phyloP scores from a whole-genome alignment of 2,113 vertebrate genomes.

The Ivindomyrus marchei region DNA sequence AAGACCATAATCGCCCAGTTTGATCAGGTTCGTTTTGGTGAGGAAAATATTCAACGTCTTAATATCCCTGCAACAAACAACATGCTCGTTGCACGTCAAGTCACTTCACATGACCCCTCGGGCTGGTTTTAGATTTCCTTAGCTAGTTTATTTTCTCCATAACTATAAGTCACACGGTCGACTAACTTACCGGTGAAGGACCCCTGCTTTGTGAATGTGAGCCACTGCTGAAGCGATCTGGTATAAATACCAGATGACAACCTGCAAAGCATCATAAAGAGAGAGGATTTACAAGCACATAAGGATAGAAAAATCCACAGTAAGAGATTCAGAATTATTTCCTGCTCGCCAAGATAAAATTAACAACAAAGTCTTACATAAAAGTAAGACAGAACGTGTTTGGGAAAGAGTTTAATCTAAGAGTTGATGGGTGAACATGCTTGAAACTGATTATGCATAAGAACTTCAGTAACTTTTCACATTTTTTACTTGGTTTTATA shows the following conservation, averaged over 20 bases:
- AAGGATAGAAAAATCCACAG: not conserved
- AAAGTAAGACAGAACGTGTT: not conserved
- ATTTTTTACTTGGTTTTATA: not conserved
- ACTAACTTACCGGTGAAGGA: slow-evolving; percentile 80
- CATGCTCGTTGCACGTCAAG: not conserved
- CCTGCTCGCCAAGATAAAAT: not conserved
- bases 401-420: not conserved
- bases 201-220: slow-evolving; percentile 91
- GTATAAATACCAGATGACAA: slow-evolving; percentile 96
- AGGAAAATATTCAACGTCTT: slow-evolving; percentile 99
- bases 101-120: not conserved
- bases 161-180: not conserved
- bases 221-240: slow-evolving; percentile 91
- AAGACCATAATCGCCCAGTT: slow-evolving; percentile 92
- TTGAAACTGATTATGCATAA: not conserved
- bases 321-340: not conserved
- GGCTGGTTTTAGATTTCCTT: not conserved
- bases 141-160: not conserved
- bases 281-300: not conserved
- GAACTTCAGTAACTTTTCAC: not conserved
- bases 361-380: not conserved
- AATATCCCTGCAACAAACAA: slow-evolving; percentile 73
- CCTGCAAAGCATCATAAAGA: slow-evolving; percentile 56
- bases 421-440: not conserved
- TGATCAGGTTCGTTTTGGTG: slow-evolving; percentile 96